Percentiles rank a stretch among this genome's conserved stretches.
Conservation (phyloP, 2,888 invertebrate species). For the Mythimna loreyi region DNA sequence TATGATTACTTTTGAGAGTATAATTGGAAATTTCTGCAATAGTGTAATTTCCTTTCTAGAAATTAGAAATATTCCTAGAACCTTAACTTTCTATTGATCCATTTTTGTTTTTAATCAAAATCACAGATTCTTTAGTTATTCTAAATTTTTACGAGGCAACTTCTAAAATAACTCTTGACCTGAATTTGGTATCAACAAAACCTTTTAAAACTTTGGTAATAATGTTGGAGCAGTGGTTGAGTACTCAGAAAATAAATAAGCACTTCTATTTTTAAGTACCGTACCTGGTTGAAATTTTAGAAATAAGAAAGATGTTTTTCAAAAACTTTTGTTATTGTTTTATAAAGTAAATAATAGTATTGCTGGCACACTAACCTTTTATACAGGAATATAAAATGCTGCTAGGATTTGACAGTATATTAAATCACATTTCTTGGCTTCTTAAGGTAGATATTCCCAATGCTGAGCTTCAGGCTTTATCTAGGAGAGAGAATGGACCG, state of each 20-base stretch:
- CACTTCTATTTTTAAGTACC: constrained; percentile 1
- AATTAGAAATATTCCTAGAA: too few relatives aligned
- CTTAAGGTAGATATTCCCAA: too few relatives aligned
- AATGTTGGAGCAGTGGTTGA: constrained; percentile 17
- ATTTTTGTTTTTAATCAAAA: not conserved
- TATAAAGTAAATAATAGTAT: not conserved
- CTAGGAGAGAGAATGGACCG: too few relatives aligned
- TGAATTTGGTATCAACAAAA: constrained; percentile 47
- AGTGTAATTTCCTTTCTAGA: not conserved
- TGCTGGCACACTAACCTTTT: not conserved
- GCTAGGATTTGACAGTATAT: not conserved
- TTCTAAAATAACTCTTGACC: constrained; percentile 35
- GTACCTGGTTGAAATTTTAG: constrained; percentile 6
- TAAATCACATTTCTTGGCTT: too few relatives aligned
- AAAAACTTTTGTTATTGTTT: not conserved
- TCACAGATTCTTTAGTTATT: constrained; percentile 1
- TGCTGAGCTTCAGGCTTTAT: too few relatives aligned
- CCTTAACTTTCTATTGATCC: not conserved
- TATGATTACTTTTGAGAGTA: not conserved
- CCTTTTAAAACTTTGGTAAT: constrained; percentile 50
- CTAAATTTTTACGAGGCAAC: constrained; percentile 31
- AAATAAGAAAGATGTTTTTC: not conserved
- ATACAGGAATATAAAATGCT: not conserved
- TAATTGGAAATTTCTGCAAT: not conserved
- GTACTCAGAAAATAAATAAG: constrained; percentile 36